Base-by-base conservation (phyloP, 2,797 vertebrate species). In the Syngnathus acus region DNA sequence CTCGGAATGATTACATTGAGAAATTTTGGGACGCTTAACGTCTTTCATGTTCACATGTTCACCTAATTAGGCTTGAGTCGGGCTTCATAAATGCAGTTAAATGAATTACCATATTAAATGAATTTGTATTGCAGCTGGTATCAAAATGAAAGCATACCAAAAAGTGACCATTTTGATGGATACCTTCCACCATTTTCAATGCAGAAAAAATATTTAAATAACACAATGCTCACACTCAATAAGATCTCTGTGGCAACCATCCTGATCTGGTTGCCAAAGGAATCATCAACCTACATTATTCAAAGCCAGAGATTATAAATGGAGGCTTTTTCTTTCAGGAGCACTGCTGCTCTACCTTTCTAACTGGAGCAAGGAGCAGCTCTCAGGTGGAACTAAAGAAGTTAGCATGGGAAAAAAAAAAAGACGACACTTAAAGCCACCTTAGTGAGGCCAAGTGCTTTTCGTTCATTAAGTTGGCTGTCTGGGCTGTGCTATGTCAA, bases 381-480 rank as follows among this genome's bases (percentile, higher is more conserved):
- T 78, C 62, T 78, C 59, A 68, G 68, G 73, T 19, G 40, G 68
- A 82, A 74, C 62, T 72, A 62, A 77, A 60, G 77, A 76, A 71
- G 84, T 84, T 87, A 82, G 26, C 72, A 64, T 71, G 74, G 71
- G 78, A 62, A 45, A 61, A 45, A 61, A 32, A 32, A 32, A 21
- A 26, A 58, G 26, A 43, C 39, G n/a, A 43, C 42, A 62, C 79
- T 82, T 72, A 32, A 68, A 82, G 77, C 77, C 73, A 69, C 65
- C 77, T 76, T 78, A 82, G 76, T 75, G 68, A 77, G 77, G 78
- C 78, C 73, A 73, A 89, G 80, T 72, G 70, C 78, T 86, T 84
- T 86, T 86, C 78, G 82, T 85, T 88, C 82, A 89, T 88, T 89
- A 84, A 86, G 74, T 86, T 74, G 70, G 78, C 78, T 70, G 81